A percentile compares a stretch with the other conserved stretches of the same genome.
These are phyloP conservation scores for Plagodis pulveraria DNA, from an alignment of 2,888 invertebrate genomes.

Conservation along the genomic window DNA sequence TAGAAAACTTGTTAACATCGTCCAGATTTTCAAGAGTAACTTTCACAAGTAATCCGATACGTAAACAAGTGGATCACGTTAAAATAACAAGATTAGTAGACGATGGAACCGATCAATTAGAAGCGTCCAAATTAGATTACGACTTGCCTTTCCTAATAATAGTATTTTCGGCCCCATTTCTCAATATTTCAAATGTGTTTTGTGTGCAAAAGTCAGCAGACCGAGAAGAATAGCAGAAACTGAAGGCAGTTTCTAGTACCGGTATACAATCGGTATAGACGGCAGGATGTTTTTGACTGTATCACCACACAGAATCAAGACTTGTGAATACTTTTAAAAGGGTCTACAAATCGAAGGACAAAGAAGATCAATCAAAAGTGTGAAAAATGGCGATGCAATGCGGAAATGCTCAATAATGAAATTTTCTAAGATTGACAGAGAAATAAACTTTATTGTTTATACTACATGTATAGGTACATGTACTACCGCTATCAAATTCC, in stretches of 20 bases:
- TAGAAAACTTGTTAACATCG: slow-evolving; percentile 4
- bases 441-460: too few relatives aligned
- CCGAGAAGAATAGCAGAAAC: slow-evolving; percentile 18
- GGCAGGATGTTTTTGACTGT: background rate
- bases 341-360: too few relatives aligned
- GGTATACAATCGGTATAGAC: slow-evolving; percentile 5
- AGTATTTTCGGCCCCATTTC: slow-evolving; percentile 14
- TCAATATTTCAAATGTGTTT: slow-evolving; percentile 18
- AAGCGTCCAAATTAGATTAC: slow-evolving; percentile 40
- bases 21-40: slow-evolving; percentile 25
- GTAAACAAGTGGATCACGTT: slow-evolving; percentile 41
- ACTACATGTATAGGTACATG: too few relatives aligned
- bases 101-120: slow-evolving; percentile 41
- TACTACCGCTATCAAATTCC: background rate
- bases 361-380: too few relatives aligned
- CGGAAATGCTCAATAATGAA: too few relatives aligned
- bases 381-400: too few relatives aligned
- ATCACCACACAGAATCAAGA: too few relatives aligned
- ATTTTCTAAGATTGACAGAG: too few relatives aligned
- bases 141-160: slow-evolving; percentile 16
- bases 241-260: background rate
- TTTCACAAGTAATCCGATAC: slow-evolving; percentile 33
- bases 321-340: too few relatives aligned
- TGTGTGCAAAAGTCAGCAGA: slow-evolving; percentile 16
- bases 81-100: slow-evolving; percentile 50